Percentiles rank a stretch among this genome's conserved stretches.
Evolutionary conservation across 2,888 invertebrate species (phyloP).

Genomic region (Thysanoteuthis rhombus): DNA sequence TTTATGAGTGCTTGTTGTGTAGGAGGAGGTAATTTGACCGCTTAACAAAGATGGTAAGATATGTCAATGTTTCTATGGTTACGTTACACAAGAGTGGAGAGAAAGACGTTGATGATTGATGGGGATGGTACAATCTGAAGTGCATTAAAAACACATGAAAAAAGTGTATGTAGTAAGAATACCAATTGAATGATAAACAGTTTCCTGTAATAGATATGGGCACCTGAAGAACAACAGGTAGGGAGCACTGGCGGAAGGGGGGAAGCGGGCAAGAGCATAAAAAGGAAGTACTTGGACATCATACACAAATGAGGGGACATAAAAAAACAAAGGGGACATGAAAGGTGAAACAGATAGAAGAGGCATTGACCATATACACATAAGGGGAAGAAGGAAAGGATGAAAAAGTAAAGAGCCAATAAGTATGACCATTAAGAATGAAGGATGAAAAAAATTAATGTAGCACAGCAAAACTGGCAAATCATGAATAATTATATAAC

Average conservation of each 20-base stretch:
- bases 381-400: neutral
- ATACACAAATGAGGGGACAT: neutral
- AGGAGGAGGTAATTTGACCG: neutral
- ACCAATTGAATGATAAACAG: neutral
- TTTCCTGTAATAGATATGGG: neutral
- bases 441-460: too few species aligned
- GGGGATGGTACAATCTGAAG: neutral
- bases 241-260: neutral
- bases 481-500: neutral
- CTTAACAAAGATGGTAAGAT: neutral
- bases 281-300: neutral
- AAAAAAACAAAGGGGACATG: neutral
- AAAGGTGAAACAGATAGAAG: neutral
- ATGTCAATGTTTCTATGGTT: neutral
- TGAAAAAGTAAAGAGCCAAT: neutral
- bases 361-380: neutral
- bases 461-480: neutral
- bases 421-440: neutral
- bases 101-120: neutral
- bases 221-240: slow-evolving; percentile 12
- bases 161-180: neutral
- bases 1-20: neutral
- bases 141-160: neutral
- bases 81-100: slow-evolving; percentile 12
- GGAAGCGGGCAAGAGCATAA: neutral